Evolutionary conservation across 2,113 vertebrate genomes (phyloP).

Genomic region (Petroica traversi): DNA sequence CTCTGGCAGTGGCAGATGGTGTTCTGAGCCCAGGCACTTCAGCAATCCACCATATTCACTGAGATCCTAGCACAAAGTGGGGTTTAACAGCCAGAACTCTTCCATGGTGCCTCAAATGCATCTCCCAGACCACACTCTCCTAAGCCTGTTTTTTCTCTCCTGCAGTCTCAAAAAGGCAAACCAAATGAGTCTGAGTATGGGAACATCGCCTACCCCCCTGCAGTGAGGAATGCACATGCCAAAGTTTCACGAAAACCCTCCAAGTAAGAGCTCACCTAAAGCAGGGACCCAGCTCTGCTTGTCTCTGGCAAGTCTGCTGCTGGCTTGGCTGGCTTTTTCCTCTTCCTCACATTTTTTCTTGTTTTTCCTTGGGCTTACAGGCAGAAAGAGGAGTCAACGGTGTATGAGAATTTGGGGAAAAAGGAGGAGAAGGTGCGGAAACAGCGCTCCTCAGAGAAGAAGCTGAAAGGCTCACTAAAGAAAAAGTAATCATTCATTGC

Average conservation of each 20-base stretch:
- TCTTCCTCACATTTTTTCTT: not conserved
- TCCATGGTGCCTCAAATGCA: not conserved
- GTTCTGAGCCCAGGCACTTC: not conserved
- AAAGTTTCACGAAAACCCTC: slow-evolving; percentile 81
- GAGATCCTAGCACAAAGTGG: not conserved
- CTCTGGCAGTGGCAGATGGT: not conserved
- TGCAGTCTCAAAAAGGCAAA: slow-evolving; percentile 73
- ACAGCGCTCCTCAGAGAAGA: slow-evolving; percentile 81
- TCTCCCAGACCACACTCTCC: not conserved
- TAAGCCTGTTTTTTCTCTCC: not conserved
- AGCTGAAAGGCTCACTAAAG: slow-evolving; percentile 84
- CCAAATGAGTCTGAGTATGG: slow-evolving; percentile 86
- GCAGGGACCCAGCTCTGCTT: not conserved
- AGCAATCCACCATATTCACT: not conserved
- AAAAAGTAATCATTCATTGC: slow-evolving; percentile 71
- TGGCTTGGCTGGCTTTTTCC: not conserved
- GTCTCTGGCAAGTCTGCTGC: not conserved
- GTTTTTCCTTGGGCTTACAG: slow-evolving; percentile 54
- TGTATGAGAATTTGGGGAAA: slow-evolving; percentile 90
- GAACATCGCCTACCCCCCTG: slow-evolving; percentile 82
- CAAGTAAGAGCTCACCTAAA: slow-evolving; percentile 79
- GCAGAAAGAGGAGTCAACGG: slow-evolving; percentile 77
- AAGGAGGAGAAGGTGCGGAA: slow-evolving; percentile 85
- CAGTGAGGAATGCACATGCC: slow-evolving; percentile 72
- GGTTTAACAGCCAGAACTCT: not conserved